Evolutionary conservation across 2,113 vertebrate species (phyloP), one percentile per base, ranked within the genome.

Genomic region (Paralichthys olivaceus): DNA sequence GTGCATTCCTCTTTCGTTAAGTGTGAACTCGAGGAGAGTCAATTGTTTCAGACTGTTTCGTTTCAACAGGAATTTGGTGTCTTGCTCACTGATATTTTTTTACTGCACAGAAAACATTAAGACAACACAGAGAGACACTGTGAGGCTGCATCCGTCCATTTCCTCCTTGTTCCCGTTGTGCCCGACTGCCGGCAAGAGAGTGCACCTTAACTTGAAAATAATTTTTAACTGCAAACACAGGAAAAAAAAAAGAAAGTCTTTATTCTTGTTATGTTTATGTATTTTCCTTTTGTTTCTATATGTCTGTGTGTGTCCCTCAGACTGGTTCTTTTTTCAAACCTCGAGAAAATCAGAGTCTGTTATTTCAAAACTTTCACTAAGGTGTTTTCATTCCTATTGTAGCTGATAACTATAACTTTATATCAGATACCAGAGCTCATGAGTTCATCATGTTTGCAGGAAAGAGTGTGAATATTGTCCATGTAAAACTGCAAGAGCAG

Each of bases 391-490:
- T 69, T 75, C 55, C 68, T 57, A 58, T 55, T 81, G 83, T 84
- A 79, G 80, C 77, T 63, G 60, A 74, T 60, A 40, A 70, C 72
- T n/a, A 56, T 45, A 75, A 59, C 67, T 83, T 76, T 26, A 59
- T 71, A 55, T 83, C 25, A 71, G 55, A 57, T 23, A 7, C 45
- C 34, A 49, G 40, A 26, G 62, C 58, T 66, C 25, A 61, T 59
- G 17, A 81, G 65, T 65, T 40, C 37, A 45, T 72, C 60, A 28
- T 45, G 26, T 25, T 8, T 54, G 45, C 83, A 73, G 76, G 74
- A 77, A 53, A 72, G 65, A 87, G 79, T 77, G 71, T 82, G 53
- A 77, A 80, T 85, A 83, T 40, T 90, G 73, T 83, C 84, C 43
- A 84, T 83, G 63, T 74, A 72, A 65, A 78, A 75, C 45, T 62